Evolutionary conservation across 2,797 vertebrate species (phyloP).

Genomic region (Buceros bicornis): DNA sequence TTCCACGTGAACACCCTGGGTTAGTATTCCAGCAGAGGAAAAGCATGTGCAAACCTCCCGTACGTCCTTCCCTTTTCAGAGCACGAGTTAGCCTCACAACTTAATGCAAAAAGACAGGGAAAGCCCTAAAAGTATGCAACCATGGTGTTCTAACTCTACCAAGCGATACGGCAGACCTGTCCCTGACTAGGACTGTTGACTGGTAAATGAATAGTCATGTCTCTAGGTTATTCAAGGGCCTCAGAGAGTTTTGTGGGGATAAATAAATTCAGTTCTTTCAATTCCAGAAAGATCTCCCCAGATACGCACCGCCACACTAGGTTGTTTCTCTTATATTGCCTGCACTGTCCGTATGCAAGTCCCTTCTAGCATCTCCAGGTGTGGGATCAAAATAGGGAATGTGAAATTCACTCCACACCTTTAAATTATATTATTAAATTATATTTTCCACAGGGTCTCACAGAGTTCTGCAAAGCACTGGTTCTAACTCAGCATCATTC

Average conservation of each 20-base stretch:
- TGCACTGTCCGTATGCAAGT: background rate
- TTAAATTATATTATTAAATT: background rate
- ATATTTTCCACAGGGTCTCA: background rate
- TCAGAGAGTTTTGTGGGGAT: background rate
- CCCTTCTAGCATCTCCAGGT: background rate
- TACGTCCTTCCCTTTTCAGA: background rate
- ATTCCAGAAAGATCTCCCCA: background rate
- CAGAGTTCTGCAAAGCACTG: background rate
- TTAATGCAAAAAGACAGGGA: background rate
- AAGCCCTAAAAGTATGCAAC: background rate
- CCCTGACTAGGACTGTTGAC: background rate
- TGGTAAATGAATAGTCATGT: rapidly evolving
- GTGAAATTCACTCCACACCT: background rate
- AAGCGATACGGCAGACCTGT: background rate
- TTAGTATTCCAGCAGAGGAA: background rate
- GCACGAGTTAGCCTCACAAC: background rate
- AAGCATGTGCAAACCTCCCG: background rate
- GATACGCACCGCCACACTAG: background rate
- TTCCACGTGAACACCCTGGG: background rate
- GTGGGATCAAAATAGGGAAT: background rate
- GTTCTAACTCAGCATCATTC: constrained; percentile 8
- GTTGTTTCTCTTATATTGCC: background rate
- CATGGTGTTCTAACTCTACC: background rate
- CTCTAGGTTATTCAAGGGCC: background rate
- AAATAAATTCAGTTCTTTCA: background rate